Evolutionary conservation across 2,113 vertebrate species (phyloP).

Genomic region (Pao palembangensis): DNA sequence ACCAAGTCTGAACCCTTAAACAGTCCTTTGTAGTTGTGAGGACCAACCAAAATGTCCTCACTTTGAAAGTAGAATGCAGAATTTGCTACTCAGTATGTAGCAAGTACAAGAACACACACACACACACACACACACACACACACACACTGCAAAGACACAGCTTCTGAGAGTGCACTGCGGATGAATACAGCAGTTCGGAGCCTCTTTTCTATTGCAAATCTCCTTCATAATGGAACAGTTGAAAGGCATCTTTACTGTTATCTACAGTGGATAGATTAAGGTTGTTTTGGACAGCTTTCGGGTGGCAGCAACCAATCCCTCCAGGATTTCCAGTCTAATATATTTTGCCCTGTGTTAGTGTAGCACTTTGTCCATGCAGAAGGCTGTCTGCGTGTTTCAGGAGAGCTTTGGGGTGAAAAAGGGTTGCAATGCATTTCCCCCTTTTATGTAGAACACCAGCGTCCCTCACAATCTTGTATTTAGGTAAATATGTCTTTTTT

Average conservation of each 20-base stretch:
- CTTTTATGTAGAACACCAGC: too few relatives aligned
- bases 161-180: constrained; percentile 33
- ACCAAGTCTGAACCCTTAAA: too few relatives aligned
- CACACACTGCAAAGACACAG: constrained; percentile 8
- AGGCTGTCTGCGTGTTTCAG: too few relatives aligned
- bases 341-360: too few relatives aligned
- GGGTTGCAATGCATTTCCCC: background rate
- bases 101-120: background rate
- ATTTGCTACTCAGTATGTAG: too few relatives aligned
- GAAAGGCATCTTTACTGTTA: constrained; percentile 48
- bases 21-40: too few relatives aligned
- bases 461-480: too few relatives aligned
- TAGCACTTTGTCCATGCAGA: background rate
- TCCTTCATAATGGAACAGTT: constrained; percentile 41
- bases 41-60: background rate
- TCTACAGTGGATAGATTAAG: constrained; percentile 47
- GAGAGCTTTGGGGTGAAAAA: background rate
- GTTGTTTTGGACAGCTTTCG: constrained; percentile 31
- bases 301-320: constrained; percentile 20
- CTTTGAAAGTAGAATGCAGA: too few relatives aligned
- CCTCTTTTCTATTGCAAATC: constrained; percentile 49
- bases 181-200: constrained; percentile 24
- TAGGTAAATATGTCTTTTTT: too few relatives aligned
- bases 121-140: background rate
- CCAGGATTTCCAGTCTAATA: too few relatives aligned